Evolutionary conservation across 1,140 invertebrate species (phyloP), one percentile per base, ranked within the genome.

Genomic region (Drosophila tsacasi): DNA sequence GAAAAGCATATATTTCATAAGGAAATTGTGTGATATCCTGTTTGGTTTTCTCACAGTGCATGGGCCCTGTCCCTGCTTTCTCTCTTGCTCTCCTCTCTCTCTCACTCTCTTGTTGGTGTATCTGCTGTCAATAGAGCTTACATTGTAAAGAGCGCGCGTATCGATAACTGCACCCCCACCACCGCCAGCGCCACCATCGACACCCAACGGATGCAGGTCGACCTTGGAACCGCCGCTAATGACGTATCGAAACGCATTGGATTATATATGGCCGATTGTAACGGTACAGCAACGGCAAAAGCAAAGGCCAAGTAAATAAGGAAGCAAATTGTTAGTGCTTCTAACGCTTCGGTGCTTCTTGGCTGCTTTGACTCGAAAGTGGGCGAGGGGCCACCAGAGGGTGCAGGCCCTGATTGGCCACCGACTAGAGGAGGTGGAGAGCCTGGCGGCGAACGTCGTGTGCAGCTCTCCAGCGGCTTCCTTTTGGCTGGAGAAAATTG

Each of bases 211-310:
- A 52, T 52, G 46, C 50, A 47, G 19, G 15, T 46, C 72, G 83
- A 86, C 83, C 83, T 86, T 86, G 83, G 47, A 59, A 49, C 47
- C 40, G 57, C 64, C 71, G 83, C 75, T 86, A 72, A 86, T 81
- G 80, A 73, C 68, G 50, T 71, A 78, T 50, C 46, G 64, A 44
- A 69, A 81, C 67, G 66, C 63, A 81, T 81, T 61, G 79, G 72
- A 73, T 71, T 58, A 66, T 63, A 66, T 63, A 32, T 39, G 37
- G 32, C 12, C 40, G 44, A 61, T 55, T 50, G 67, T 50, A 72
- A 52, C 54, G 71, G 67, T 73, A 73, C 71, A 73, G 67, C 67
- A 73, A 72, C 44, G 55, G 44, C 69, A 72, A 72, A 57, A 47
- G 47, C 62, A 35, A 62, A 27, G 54, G 62, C 63, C 30, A 76